Evolutionary conservation across 2,797 vertebrate genomes (phyloP).

Genomic region (Sebastes trivittatus): DNA sequence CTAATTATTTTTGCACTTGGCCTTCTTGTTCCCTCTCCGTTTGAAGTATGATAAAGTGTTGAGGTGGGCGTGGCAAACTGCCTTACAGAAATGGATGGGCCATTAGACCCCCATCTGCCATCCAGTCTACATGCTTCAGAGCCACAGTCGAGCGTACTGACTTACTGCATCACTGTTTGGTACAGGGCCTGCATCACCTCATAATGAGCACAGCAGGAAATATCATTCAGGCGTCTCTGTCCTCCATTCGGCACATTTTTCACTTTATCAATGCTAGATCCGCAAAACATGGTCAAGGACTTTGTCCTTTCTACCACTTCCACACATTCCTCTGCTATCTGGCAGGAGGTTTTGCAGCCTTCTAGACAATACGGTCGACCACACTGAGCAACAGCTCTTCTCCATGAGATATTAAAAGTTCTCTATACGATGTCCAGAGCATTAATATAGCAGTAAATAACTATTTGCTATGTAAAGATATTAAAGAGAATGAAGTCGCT

Average conservation of each 20-base stretch:
- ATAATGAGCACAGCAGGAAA: background rate
- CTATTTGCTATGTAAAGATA: no score
- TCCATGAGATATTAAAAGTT: background rate
- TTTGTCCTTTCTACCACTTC: background rate
- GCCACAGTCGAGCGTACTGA: background rate
- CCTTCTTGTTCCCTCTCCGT: background rate
- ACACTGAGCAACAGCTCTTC: background rate
- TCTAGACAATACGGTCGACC: background rate
- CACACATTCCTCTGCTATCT: background rate
- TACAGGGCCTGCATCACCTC: background rate
- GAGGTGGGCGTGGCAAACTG: background rate
- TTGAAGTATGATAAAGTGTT: background rate
- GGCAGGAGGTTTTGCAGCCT: background rate
- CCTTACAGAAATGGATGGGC: background rate
- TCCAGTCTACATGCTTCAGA: background rate
- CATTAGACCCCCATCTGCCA: conserved; percentile 22
- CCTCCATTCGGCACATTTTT: background rate
- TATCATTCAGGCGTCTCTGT: background rate
- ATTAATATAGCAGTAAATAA: no score
- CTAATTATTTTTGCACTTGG: background rate
- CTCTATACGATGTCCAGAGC: no score
- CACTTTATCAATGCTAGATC: background rate
- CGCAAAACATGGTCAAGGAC: background rate
- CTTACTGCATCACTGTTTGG: background rate
- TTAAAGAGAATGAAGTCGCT: no score